Percentiles rank a stretch among this genome's conserved stretches.
Conservation (phyloP, 1,140 invertebrate genomes). For the Antheraea pernyi region DNA sequence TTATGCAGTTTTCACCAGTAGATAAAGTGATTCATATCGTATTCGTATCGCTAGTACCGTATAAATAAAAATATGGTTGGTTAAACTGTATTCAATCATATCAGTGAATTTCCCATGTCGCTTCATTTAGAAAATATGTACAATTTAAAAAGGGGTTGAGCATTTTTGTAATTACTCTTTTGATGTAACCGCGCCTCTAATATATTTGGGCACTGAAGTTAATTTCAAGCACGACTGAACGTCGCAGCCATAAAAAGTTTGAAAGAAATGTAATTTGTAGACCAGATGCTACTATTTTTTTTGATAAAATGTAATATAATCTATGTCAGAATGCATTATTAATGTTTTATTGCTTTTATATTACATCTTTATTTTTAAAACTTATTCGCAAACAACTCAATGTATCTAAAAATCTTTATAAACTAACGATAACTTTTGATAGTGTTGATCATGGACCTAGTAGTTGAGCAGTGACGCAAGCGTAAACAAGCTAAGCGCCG, state of each 20-base stretch:
- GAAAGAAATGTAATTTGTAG: neutral
- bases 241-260: conserved; percentile 4
- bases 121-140: neutral
- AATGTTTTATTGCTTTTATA: neutral
- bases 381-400: too few species aligned
- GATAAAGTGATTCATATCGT: too few species aligned
- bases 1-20: too few species aligned
- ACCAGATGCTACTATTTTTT: neutral
- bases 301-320: neutral
- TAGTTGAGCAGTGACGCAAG: too few species aligned
- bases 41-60: too few species aligned
- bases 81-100: too few species aligned
- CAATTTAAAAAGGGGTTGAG: neutral
- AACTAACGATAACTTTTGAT: too few species aligned
- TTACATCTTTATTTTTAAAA: neutral
- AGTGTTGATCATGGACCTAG: too few species aligned
- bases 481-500: too few species aligned
- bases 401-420: too few species aligned
- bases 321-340: neutral
- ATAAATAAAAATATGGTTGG: too few species aligned
- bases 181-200: neutral
- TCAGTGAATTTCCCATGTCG: too few species aligned
- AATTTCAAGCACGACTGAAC: conserved; percentile 10
- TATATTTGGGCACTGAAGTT: conserved; percentile 1
- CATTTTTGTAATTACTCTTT: neutral